Base-by-base conservation (phyloP, 1,140 invertebrate species). In the Calliphora vicina region DNA sequence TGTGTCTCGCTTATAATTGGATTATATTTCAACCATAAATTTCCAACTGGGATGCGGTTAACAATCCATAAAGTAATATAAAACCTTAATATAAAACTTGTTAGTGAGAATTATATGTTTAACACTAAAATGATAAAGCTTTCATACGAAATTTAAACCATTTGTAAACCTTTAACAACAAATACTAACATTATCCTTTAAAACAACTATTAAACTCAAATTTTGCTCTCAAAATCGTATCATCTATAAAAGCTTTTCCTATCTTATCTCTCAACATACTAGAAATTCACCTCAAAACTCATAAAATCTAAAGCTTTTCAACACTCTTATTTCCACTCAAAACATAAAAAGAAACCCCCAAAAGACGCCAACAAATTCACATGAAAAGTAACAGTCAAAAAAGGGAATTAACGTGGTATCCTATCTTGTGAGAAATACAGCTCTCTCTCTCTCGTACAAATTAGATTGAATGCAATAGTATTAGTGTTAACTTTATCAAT, bases 401-500 rank as follows among this genome's bases (percentile, higher is more conserved):
- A n/a, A n/a, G 0, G 35, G 10, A 35, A 35, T 10, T 35, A 35
- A 35, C 5, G 6, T 35, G 10, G 35, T 8, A 10, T 35, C 1
- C 35, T 35, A 8, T 35, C 35, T 0, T 35, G 35, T 35, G 35
- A 57, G 50, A 57, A 57, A 15, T n/a, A 57, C 50, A 57, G n/a
- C 12, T 1, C 5, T 6, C 15, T 57, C 50, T n/a, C 17, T n/a
- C 20, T 23, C n/a, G n/a, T n/a, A n/a, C 23, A 9, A 67, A 25
- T 25, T 67, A 10, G 6, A 9, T 23, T 20, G 10, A 5, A 20
- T 10, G 61, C 12, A 17, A 23, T n/a, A 6, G 61, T 67, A 67
- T 67, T 67, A 12, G 61, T 67, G 61, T 67, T 67, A 67, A 67
- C n/a, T 67, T 67, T 67, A 67, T 23, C 57, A 67, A 67, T 67